Base-by-base conservation (phyloP, 2,888 invertebrate species). In the Drosophila infuscata region DNA sequence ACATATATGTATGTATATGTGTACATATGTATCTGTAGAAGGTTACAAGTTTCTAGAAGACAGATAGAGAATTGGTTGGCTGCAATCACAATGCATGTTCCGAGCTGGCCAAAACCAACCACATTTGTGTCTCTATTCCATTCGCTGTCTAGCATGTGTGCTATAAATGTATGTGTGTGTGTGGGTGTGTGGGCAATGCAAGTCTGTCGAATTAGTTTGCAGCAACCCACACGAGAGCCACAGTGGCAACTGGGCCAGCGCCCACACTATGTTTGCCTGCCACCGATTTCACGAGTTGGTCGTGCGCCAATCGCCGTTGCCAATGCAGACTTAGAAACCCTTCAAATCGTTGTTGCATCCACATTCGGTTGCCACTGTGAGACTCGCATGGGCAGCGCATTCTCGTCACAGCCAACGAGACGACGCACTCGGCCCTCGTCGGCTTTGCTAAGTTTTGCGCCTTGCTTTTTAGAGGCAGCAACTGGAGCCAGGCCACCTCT, bases 311-410 rank as follows among this genome's bases (percentile, higher is more conserved):
- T 85, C 84, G 81, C 63, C 43, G 83, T 46, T 74, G 80, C 74
- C 85, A 81, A 75, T 80, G 82, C 69, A 67, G 72, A 77, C 52
- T 87, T 87, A 87, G 87, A 87, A 81, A 74, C 81, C 76, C 80
- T 78, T 81, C 82, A 88, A 87, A 88, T 82, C 79, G 84, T 83
- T 86, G 86, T 83, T 86, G 86, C 86, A 86, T 85, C 58, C 75
- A 79, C 83, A 76, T 71, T 83, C 84, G 86, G 79, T 60, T 64
- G 78, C 64, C 52, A 15, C 46, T 53, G 57, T 17, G 29, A 17
- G 3, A 41, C 38, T 61, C 73, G 69, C 60, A 49, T 73, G 59
- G 68, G 64, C 72, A 75, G 64, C 69, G 79, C 54, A 70, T 70
- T 65, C 76, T 72, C 61, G 68, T 80, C 78, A 69, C 64, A 61